These are phyloP conservation scores for Tragelaphus buxtoni DNA, from an alignment of 2,113 vertebrate genomes.

Conservation along the genomic window DNA sequence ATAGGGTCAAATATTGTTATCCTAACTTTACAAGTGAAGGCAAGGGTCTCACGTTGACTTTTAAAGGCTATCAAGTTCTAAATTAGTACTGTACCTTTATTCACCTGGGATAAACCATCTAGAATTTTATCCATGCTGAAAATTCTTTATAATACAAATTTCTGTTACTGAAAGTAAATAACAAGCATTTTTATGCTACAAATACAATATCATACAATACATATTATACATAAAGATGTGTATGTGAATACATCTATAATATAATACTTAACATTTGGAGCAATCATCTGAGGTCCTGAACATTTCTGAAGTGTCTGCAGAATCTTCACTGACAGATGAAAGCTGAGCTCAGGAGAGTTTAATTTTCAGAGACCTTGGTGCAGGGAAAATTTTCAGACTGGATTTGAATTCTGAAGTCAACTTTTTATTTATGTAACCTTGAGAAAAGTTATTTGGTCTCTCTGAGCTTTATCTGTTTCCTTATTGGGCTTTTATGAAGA, in stretches of 20 bases:
- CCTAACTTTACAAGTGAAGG: conserved; percentile 44
- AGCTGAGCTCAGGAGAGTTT: background rate
- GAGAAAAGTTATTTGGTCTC: background rate
- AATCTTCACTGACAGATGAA: background rate
- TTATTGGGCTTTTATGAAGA: background rate
- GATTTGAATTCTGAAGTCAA: background rate
- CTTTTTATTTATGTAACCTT: background rate
- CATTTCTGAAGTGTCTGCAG: background rate
- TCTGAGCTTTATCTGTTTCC: background rate
- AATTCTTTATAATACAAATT: background rate
- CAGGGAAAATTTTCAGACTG: background rate
- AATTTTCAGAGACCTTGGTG: background rate
- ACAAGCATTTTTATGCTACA: background rate
- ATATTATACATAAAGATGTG: background rate
- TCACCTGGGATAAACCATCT: background rate
- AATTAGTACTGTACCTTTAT: background rate
- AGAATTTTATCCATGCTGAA: background rate
- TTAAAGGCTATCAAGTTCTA: conserved; percentile 29
- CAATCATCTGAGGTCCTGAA: background rate
- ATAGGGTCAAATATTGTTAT: conserved; percentile 37
- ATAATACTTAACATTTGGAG: background rate
- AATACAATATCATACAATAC: background rate
- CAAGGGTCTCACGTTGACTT: background rate
- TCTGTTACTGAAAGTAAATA: background rate
- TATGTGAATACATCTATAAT: background rate